Evolutionary conservation across 2,888 invertebrate genomes (phyloP).

Genomic region (Brenthis ino): DNA sequence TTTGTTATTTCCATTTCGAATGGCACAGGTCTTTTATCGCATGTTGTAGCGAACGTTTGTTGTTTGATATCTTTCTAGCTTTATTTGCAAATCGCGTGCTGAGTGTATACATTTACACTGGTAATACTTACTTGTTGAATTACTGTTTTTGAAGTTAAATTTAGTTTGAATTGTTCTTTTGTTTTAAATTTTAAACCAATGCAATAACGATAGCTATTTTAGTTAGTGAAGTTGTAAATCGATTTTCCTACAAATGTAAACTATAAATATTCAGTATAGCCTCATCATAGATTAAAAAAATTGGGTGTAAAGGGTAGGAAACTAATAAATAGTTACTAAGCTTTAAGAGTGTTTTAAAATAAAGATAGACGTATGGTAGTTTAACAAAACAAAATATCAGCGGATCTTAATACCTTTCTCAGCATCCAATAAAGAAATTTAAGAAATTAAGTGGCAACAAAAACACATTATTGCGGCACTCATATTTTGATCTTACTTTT

Average conservation of each 20-base stretch:
- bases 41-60: conserved; percentile 62
- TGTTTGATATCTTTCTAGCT: conserved; percentile 75
- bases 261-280: background rate
- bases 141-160: conserved; percentile 57
- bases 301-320: background rate
- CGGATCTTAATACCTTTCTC: conserved; percentile 10
- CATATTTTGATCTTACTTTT: too few relatives aligned
- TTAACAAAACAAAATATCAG: background rate
- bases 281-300: background rate
- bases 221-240: background rate
- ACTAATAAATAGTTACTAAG: conserved; percentile 15
- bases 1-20: conserved; percentile 71
- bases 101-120: conserved; percentile 55
- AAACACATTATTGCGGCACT: too few relatives aligned
- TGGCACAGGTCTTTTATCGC: conserved; percentile 68
- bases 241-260: background rate
- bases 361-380: conserved; percentile 8
- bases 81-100: conserved; percentile 80
- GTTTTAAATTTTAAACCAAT: conserved; percentile 23
- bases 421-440: conserved; percentile 10
- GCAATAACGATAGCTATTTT: background rate
- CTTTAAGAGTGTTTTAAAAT: conserved; percentile 29
- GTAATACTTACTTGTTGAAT: conserved; percentile 71
- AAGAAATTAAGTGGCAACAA: too few relatives aligned
- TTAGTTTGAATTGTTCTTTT: conserved; percentile 41